A percentile compares a stretch with the other conserved stretches of the same genome.
phyloP scores from a whole-genome alignment of 2,113 vertebrate species.

The Zapornia atra region DNA sequence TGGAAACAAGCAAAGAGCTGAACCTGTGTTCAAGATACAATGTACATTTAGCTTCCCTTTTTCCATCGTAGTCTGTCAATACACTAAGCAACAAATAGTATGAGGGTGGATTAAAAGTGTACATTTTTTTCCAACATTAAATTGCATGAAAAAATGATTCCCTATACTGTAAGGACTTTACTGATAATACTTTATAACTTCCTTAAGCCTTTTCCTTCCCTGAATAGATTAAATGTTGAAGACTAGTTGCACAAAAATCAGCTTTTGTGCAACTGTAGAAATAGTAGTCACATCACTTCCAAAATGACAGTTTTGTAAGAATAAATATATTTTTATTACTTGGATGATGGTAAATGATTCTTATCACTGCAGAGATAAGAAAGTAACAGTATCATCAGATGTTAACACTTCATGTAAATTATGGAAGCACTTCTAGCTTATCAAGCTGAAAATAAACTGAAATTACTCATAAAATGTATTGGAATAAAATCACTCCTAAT shows the following conservation, averaged over 20 bases:
- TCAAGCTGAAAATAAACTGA: conserved; percentile 43
- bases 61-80: not conserved
- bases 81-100: not conserved
- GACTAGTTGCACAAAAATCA: not conserved
- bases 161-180: not conserved
- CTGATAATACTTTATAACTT: not conserved
- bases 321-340: conserved; percentile 13
- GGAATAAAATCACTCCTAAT: conserved; percentile 36
- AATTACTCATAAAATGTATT: conserved; percentile 14
- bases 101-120: not conserved
- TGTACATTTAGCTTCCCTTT: not conserved
- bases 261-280: not conserved
- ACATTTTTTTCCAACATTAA: not conserved
- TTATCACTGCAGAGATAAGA: not conserved
- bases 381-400: conserved; percentile 22
- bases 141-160: not conserved
- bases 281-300: not conserved
- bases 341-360: not conserved
- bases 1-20: not conserved
- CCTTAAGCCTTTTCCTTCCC: not conserved
- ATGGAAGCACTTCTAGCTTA: conserved; percentile 29
- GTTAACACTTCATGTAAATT: conserved; percentile 47
- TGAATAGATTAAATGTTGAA: not conserved
- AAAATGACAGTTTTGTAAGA: not conserved
- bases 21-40: not conserved